Percentiles rank a stretch among this genome's conserved stretches.
Evolutionary conservation across 2,797 vertebrate genomes (phyloP).

Genomic region (Helarctos malayanus): DNA sequence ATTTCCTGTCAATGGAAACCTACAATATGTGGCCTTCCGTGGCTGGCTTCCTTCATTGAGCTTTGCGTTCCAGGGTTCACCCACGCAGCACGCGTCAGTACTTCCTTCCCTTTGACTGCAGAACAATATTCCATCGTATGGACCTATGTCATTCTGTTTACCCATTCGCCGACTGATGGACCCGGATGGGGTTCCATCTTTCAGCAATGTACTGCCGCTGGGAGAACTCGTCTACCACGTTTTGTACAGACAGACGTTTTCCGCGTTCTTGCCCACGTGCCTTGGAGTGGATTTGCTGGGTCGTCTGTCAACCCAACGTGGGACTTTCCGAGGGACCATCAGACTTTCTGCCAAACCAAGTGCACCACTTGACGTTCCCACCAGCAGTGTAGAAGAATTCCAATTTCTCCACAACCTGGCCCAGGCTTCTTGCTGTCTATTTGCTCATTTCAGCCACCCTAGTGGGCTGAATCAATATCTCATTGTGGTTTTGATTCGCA

Average conservation of each 20-base stretch:
- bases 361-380: background rate
- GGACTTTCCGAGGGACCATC: background rate
- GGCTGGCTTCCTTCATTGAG: background rate
- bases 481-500: background rate
- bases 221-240: background rate
- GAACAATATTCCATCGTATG: background rate
- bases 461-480: background rate
- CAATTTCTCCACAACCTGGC: background rate
- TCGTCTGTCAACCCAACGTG: background rate
- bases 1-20: background rate
- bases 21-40: background rate
- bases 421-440: background rate
- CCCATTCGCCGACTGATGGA: too few species aligned
- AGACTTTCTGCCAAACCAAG: background rate
- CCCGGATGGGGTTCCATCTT: background rate
- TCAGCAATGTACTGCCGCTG: background rate
- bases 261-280: background rate
- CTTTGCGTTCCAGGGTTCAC: background rate
- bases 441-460: background rate
- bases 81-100: background rate
- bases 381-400: background rate
- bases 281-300: background rate
- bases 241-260: fast-evolving
- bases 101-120: background rate
- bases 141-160: background rate